Evolutionary conservation across 35 echinoderm and acorn worm species (phyloP).

Genomic region (Hemicentrotus pulcherrimus): DNA sequence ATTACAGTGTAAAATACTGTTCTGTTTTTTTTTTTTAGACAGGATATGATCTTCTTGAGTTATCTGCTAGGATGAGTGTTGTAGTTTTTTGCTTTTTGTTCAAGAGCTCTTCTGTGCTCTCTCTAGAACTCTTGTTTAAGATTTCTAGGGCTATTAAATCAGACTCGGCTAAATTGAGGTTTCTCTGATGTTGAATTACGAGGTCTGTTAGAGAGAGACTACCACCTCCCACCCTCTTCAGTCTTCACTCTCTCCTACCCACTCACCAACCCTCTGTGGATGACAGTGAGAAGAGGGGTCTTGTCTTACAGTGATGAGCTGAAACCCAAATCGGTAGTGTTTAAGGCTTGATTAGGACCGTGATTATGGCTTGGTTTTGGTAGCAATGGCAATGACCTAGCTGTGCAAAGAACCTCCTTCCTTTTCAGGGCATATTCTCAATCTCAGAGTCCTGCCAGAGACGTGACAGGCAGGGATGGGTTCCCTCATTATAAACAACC

Average conservation of each 20-base stretch:
- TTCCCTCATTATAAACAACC: no score
- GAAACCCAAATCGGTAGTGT: conserved; percentile 43
- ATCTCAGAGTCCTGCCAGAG: not conserved
- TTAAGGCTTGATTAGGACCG: conserved; percentile 25
- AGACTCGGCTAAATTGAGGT: no score
- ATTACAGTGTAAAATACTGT: no score
- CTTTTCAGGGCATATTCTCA: not conserved
- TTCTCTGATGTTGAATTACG: not conserved
- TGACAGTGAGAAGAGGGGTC: not conserved
- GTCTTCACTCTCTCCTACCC: not conserved
- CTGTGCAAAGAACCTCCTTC: not conserved
- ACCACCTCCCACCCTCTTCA: not conserved
- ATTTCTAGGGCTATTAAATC: no score
- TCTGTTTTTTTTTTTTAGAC: no score
- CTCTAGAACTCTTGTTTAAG: no score
- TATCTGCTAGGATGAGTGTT: no score
- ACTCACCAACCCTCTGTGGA: not conserved
- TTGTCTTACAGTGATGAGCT: conserved; percentile 9
- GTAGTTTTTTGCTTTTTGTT: no score
- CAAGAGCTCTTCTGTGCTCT: no score
- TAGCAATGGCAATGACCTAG: conserved; percentile 26
- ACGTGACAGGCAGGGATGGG: not conserved
- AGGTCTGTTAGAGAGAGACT: not conserved
- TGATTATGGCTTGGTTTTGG: conserved; percentile 30
- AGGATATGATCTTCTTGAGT: no score